phyloP scores from a whole-genome alignment of 2,888 invertebrate species.

The Phragmatobia fuliginosa region DNA sequence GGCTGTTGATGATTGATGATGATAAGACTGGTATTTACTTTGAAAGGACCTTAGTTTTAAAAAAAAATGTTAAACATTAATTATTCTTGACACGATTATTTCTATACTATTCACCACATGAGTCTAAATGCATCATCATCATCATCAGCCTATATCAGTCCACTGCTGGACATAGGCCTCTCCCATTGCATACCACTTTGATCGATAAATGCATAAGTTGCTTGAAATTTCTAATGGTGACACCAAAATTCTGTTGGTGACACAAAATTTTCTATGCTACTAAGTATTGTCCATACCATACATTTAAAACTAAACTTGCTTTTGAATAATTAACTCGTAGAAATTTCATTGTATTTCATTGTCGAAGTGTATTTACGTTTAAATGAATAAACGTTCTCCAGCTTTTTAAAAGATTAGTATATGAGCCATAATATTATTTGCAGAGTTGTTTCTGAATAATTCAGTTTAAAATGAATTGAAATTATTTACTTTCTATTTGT shows the following conservation, averaged over 20 bases:
- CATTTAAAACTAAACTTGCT: background rate
- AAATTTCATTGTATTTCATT: constrained; percentile 8
- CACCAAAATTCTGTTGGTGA: background rate
- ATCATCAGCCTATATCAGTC: no score
- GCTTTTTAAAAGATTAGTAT: constrained; percentile 3
- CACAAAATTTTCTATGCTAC: background rate
- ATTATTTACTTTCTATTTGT: background rate
- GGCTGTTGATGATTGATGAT: no score
- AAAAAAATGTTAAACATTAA: no score
- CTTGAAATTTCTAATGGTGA: background rate
- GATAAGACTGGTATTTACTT: no score
- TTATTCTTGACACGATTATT: no score
- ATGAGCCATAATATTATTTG: constrained; percentile 2
- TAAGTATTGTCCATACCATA: background rate
- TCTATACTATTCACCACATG: no score
- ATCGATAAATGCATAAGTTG: background rate
- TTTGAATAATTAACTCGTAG: background rate
- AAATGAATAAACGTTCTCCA: constrained; percentile 4
- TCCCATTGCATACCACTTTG: no score
- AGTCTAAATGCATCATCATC: no score
- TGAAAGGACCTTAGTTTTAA: no score
- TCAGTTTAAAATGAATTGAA: constrained; percentile 5
- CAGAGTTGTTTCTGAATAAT: background rate
- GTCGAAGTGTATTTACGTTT: constrained; percentile 6
- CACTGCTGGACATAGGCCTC: no score